These are phyloP conservation scores for Apomyelois bistriatella DNA, from an alignment of 2,888 invertebrate species.

Conservation along the genomic window DNA sequence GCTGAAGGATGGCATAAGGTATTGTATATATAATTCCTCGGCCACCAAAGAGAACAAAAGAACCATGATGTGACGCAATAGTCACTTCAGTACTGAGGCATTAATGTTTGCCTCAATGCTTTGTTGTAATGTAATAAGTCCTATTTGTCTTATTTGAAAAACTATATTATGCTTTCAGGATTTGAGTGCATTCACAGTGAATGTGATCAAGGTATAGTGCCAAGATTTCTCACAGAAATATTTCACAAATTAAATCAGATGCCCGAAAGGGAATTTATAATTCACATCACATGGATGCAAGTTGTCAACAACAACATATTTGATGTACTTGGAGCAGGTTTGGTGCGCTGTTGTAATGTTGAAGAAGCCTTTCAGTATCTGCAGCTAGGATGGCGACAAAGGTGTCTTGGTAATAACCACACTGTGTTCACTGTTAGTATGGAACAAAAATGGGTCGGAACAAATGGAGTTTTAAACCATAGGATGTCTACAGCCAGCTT, in stretches of 20 bases:
- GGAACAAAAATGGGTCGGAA: slow-evolving; percentile 86
- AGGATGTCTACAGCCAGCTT: slow-evolving; percentile 87
- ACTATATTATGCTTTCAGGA: slow-evolving; percentile 44
- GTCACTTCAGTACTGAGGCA: no score
- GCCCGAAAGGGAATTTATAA: slow-evolving; percentile 82
- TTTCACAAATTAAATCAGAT: slow-evolving; percentile 83
- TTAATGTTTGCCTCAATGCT: no score
- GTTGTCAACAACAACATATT: slow-evolving; percentile 83
- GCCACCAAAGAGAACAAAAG: no score
- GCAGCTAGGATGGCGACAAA: slow-evolving; percentile 82
- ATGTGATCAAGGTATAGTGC: slow-evolving; percentile 85
- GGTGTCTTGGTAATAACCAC: slow-evolving; percentile 80
- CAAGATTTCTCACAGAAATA: slow-evolving; percentile 85
- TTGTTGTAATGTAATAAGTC: no score
- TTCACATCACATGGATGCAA: slow-evolving; percentile 87
- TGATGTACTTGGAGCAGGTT: slow-evolving; percentile 79
- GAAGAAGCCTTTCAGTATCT: slow-evolving; percentile 86
- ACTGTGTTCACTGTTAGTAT: slow-evolving; percentile 86
- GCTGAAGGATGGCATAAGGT: no score
- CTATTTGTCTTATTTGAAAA: background rate
- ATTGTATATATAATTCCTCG: no score
- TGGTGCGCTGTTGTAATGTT: slow-evolving; percentile 81
- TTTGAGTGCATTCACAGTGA: slow-evolving; percentile 81
- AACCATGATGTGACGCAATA: no score
- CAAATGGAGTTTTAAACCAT: slow-evolving; percentile 84